These are phyloP conservation scores for Erythrocercus mccallii DNA, from an alignment of 2,113 vertebrate species.

Conservation along the genomic window DNA sequence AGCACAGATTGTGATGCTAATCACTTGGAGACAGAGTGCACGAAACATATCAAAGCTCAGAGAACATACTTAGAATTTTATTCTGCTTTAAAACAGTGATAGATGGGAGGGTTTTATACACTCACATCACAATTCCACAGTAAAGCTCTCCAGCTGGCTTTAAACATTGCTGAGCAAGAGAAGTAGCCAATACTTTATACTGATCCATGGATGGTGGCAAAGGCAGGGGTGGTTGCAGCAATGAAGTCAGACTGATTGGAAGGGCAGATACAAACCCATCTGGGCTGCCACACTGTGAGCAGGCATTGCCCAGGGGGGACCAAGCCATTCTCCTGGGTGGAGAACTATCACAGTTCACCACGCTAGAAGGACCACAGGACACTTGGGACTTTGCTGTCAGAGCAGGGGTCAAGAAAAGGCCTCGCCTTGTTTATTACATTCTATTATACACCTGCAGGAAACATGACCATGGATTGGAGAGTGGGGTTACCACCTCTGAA, in stretches of 20 bases:
- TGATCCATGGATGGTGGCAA: background rate
- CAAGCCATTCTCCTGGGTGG: background rate
- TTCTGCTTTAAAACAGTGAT: background rate
- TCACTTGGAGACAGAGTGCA: background rate
- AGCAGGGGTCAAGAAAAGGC: too few relatives aligned
- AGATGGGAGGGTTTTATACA: background rate
- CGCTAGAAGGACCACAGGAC: too few relatives aligned
- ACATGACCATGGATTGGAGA: too few relatives aligned
- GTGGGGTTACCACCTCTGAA: too few relatives aligned
- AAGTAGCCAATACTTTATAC: background rate
- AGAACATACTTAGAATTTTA: background rate
- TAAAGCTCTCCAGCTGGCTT: background rate
- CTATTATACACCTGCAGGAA: too few relatives aligned
- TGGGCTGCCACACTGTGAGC: background rate
- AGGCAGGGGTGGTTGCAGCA: background rate
- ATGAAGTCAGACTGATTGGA: fast-evolving
- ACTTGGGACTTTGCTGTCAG: too few relatives aligned
- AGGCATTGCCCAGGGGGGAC: fast-evolving
- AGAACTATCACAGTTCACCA: too few relatives aligned
- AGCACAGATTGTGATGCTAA: background rate
- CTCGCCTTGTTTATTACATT: too few relatives aligned
- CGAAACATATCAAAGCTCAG: background rate
- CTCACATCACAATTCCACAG: background rate
- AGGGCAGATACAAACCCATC: background rate
- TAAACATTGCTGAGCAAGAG: background rate